Base-by-base conservation (phyloP, 2,888 invertebrate genomes). In the Tetropium fuscum region DNA sequence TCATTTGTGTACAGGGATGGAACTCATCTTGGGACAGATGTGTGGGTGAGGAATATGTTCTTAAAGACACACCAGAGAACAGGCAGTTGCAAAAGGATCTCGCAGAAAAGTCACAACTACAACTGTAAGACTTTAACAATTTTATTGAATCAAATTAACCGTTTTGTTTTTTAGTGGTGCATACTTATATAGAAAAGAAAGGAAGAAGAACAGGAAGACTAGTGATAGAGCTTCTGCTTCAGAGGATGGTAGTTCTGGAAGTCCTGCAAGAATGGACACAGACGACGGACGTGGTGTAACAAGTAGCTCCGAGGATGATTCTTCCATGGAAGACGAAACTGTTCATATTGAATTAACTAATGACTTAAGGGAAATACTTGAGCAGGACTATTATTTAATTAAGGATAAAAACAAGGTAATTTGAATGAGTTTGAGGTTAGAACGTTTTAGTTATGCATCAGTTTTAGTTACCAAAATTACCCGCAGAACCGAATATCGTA, bases 21-120 rank as follows among this genome's bases (percentile, higher is more conserved):
- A 97, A 95, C 81, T 93, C 92, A 0, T 95, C 95, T 0, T 97
- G 97, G 96, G 97, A 97, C 83, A 87, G 97, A 61, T 92, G 92
- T 80, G 97, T 97, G 13, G 89, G 91, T 66, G 95, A 95, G 80
- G 92, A 93, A 77, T 93, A 90, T 82, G 92, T 97, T 27, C 83
- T 97, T 49, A 96, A 95, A 83, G 95, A 95, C 77, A 95, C 92
- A 0, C 92, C 93, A 71, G 95, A 95, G 81, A 97, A 97, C 80
- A 85, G 94, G 49, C 90, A 92, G 72, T 82, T 97, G 36, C 97
- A 97, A 82, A 87, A 90, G 74, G 92, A 93, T 77, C 84, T 97
- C 38, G 94, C 95, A 34, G 92, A 94, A 73, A 94, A 92, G 79
- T 92, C 95, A 6, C 92, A 94, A 74, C 82, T 94, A 30, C 93